Evolutionary conservation across 2,888 invertebrate genomes (phyloP), one percentile per base, ranked within the genome.

Genomic region (Phania funesta): DNA sequence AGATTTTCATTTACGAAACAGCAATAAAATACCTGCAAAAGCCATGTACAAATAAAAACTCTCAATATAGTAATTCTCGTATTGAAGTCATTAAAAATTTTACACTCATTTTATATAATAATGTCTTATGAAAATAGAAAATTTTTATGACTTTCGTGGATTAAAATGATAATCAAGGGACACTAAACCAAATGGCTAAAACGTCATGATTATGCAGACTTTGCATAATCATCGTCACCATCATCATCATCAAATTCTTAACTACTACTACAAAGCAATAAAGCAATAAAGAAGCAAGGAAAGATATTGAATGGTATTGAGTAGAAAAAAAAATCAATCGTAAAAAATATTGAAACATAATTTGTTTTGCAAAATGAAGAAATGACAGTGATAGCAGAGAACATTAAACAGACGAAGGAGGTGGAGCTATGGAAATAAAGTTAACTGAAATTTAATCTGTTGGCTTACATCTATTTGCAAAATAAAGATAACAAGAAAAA

Each of bases 281-380:
- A 18, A 32, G 18, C 26, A 26, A 29, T 5, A 29, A 74, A 26
- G 6, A 35, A 56, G 1, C 13, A 48, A 16, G 8, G 11, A 24
- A 16, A 29, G 6, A 0, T n/a, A 24, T n/a, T 26, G 20, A 41
- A 50, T 24, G 48, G 22, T 48, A n/a, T 18, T 13, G 11, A 54
- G 13, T 35, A 46, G 32, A 32, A 35, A 76, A 32, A 35, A 76
- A 76, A 54, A 62, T 81, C 65, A 80, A 76, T 77, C 67, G 81
- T 71, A 67, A 76, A 80, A 81, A 62, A 73, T 73, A 77, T 81
- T 68, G 67, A 81, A 73, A 73, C 77, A 81, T 81, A 62, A 68
- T 62, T 68, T 77, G 76, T 71, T 46, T 46, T 44, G 20, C 35
- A 38, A 76, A 60, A 65, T 56, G 58, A 48, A 46, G 35, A 58